Base-by-base conservation (phyloP, 2,113 vertebrate species). In the Benitochromis conjunctus region DNA sequence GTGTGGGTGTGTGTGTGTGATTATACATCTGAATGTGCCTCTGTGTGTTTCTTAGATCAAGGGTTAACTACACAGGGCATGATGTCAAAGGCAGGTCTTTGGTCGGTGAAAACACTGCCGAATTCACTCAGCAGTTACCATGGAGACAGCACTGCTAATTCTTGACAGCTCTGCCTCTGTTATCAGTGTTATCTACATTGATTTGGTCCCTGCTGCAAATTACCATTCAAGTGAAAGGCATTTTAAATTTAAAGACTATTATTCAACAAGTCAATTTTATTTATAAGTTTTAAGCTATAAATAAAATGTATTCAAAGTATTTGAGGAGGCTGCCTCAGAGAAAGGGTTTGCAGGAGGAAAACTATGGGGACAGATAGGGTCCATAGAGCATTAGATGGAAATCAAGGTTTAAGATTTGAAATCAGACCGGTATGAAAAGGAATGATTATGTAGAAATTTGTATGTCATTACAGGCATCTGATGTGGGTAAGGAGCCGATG, bases 11-110 rank as follows among this genome's bases (percentile, higher is more conserved):
- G 81, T 41, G 54, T 38, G 58, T 62, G 77, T 83, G 81, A 82
- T 90, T 85, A 77, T 74, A 82, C 71, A 79, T 91, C 64, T 86
- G 76, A 84, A 91, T 88, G 81, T 76, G 38, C 16, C 48, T 46
- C 64, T 77, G 81, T 89, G 86, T 91, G 80, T 92, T 90, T 90
- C 71, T 62, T 5, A 91, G 92, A 94, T 93, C 89, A 93, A 89
- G 90, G 92, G 94, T 95, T 95, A 95, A 95, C 94, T 91, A 89
- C 93, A 91, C 29, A 88, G 92, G 93, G 88, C 92, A 92, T 7
- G 12, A 58, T 89, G 93, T 95, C 91, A 92, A 89, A 93, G 88
- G 90, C 87, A 89, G 90, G 92, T 91, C 88, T 93, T 91, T 87
- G 86, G 86, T 86, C 5, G 86, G 80, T 91, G 55, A 90, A 94